These are phyloP conservation scores for Smutsia temminckii DNA, from an alignment of 2,797 vertebrate genomes.

Conservation along the genomic window DNA sequence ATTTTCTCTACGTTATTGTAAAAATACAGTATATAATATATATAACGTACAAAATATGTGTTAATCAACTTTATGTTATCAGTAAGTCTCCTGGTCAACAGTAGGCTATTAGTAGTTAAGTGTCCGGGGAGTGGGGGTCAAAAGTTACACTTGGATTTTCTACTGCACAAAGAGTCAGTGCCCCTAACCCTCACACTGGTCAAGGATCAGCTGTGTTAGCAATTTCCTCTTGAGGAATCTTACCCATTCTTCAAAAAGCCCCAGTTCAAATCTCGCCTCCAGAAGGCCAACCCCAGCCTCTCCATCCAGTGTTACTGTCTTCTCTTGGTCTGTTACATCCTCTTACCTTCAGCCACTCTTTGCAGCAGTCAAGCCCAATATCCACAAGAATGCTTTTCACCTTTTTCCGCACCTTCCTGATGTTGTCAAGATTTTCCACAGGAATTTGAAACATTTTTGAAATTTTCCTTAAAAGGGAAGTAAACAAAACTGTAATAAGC, in stretches of 20 bases:
- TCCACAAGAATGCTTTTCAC: conserved; percentile 95
- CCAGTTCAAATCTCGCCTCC: not conserved
- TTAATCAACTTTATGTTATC: too few relatives aligned
- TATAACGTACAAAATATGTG: too few relatives aligned
- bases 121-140: too few relatives aligned
- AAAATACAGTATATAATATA: too few relatives aligned
- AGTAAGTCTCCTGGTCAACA: too few relatives aligned
- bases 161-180: too few relatives aligned
- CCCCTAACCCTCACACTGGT: too few relatives aligned
- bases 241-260: not conserved
- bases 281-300: not conserved
- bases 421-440: conserved; percentile 94
- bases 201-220: not conserved
- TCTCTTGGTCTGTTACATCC: not conserved
- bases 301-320: too few relatives aligned
- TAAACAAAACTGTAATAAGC: conserved; percentile 41
- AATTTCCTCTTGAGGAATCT: not conserved
- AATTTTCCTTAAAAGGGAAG: conserved; percentile 77
- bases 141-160: too few relatives aligned
- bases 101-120: too few relatives aligned
- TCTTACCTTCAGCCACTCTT: conserved; percentile 86
- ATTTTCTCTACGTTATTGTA: too few relatives aligned
- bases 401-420: conserved; percentile 94
- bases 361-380: conserved; percentile 95
- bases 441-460: conserved; percentile 97